Evolutionary conservation across 2,113 vertebrate species (phyloP).

Genomic region (Galbula dea): DNA sequence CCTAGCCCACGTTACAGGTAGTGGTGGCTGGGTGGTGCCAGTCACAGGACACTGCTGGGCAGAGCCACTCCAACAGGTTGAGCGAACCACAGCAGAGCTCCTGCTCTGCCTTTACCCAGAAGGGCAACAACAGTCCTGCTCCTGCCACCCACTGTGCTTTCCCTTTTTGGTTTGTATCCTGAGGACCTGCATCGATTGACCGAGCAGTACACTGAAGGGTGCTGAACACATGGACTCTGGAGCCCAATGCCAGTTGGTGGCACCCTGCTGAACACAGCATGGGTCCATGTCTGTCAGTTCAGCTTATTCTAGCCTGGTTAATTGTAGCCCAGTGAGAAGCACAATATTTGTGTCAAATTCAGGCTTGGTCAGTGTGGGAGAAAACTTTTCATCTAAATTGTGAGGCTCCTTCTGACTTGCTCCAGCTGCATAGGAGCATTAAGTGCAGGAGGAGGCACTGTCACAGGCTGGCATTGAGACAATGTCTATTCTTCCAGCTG

Average conservation of each 20-base stretch:
- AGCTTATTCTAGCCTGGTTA: background rate
- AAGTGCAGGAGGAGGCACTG: background rate
- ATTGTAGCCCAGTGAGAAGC: background rate
- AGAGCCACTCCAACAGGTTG: background rate
- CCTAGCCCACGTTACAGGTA: background rate
- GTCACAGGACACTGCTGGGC: background rate
- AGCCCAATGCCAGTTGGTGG: background rate
- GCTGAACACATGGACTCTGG: rapidly evolving
- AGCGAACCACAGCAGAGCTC: background rate
- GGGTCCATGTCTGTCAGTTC: background rate
- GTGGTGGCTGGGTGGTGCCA: rapidly evolving
- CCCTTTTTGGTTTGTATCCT: slow-evolving; percentile 16
- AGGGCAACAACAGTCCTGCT: background rate
- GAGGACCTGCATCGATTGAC: slow-evolving; percentile 7
- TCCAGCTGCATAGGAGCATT: background rate
- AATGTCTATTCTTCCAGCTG: background rate
- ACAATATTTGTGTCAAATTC: slow-evolving; percentile 12
- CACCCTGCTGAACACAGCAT: background rate
- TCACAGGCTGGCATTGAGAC: background rate
- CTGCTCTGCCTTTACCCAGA: background rate
- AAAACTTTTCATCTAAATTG: background rate
- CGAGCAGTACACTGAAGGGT: background rate
- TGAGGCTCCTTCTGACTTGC: background rate
- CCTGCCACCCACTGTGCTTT: slow-evolving; percentile 16
- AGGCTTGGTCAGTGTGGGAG: background rate